A percentile compares a stretch with the other conserved stretches of the same genome.
Evolutionary conservation across 2,797 vertebrate species (phyloP).

Genomic region (Danio aesculapii): DNA sequence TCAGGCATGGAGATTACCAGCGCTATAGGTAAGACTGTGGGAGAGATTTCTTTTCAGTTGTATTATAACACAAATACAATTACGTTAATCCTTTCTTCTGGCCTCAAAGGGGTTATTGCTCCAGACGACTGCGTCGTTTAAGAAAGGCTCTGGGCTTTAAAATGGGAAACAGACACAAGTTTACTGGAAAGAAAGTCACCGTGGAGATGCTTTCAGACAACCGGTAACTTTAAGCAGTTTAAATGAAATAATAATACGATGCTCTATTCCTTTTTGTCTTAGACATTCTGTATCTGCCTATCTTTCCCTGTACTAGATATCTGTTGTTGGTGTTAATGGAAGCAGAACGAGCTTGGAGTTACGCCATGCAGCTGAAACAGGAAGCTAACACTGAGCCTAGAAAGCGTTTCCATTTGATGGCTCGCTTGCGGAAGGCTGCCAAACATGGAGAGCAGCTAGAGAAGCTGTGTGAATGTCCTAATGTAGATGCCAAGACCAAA

Average conservation of each 20-base stretch:
- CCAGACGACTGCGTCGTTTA: constrained; percentile 90
- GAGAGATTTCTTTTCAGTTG: too few species aligned
- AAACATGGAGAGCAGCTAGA: constrained; percentile 94
- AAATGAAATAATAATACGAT: background rate
- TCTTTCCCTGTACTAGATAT: constrained; percentile 76
- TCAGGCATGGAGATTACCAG: constrained; percentile 97
- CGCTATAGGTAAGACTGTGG: constrained; percentile 90
- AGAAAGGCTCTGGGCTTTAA: constrained; percentile 96
- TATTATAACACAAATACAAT: background rate
- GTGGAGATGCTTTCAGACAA: constrained; percentile 94
- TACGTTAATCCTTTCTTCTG: constrained; percentile 3
- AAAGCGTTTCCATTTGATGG: constrained; percentile 95
- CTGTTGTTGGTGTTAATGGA: constrained; percentile 95
- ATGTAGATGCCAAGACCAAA: constrained; percentile 96
- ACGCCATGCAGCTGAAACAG: constrained; percentile 98
- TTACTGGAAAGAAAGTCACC: constrained; percentile 95
- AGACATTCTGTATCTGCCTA: background rate
- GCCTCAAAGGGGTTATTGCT: constrained; percentile 91
- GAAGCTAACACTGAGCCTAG: constrained; percentile 97
- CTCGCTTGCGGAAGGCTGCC: constrained; percentile 94
- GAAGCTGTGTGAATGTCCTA: constrained; percentile 91
- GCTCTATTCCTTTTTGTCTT: background rate
- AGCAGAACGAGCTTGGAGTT: constrained; percentile 97
- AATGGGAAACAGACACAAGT: constrained; percentile 98
- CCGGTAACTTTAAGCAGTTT: constrained; percentile 79